Percentiles rank a stretch among this genome's conserved stretches.
Evolutionary conservation across 2,113 vertebrate species (phyloP).

Genomic region (Actinemys pallida): DNA sequence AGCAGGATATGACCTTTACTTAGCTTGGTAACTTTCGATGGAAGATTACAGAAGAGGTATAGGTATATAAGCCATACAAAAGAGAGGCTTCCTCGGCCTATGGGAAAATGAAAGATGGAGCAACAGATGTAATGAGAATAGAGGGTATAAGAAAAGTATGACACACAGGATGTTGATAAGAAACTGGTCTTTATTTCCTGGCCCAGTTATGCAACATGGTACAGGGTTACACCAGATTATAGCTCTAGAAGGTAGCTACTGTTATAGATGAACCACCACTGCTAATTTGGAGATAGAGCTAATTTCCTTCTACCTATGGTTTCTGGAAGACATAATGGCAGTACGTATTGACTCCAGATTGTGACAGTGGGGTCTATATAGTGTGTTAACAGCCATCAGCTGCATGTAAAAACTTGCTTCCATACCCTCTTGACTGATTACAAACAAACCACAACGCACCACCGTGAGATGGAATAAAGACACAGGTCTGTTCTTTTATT

Average conservation of each 20-base stretch:
- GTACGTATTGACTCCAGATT: neutral
- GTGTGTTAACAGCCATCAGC: neutral
- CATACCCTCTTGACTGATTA: neutral
- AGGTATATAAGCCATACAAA: neutral
- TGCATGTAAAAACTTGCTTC: slow-evolving; percentile 1
- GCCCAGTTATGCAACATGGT: neutral
- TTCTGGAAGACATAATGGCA: neutral
- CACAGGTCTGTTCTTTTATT: neutral
- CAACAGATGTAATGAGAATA: neutral
- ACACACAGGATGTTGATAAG: neutral
- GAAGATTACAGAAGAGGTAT: neutral
- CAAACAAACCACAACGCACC: neutral
- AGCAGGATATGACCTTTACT: neutral
- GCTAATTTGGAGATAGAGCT: neutral
- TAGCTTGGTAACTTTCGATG: neutral
- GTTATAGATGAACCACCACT: neutral
- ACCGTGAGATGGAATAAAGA: neutral
- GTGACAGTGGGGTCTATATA: neutral
- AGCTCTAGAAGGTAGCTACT: neutral
- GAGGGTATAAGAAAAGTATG: neutral
- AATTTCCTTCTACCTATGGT: neutral
- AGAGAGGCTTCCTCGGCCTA: neutral
- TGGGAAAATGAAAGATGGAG: neutral
- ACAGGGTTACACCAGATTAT: neutral
- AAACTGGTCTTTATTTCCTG: neutral